Evolutionary conservation across 2,797 vertebrate genomes (phyloP).

Genomic region (Synaphobranchus kaupii): DNA sequence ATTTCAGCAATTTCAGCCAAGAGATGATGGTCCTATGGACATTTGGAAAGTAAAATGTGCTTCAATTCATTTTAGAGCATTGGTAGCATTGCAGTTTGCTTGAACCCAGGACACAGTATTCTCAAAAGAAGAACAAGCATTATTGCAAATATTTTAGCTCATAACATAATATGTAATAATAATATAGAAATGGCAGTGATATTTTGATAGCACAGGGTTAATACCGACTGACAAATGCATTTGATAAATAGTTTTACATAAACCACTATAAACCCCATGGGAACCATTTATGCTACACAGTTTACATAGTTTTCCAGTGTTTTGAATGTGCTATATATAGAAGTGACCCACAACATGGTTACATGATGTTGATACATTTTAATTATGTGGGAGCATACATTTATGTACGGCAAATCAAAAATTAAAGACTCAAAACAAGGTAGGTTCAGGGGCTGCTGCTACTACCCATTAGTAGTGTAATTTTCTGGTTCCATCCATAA

Average conservation of each 20-base stretch:
- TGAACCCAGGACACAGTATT: not conserved
- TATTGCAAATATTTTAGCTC: no score
- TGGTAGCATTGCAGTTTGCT: not conserved
- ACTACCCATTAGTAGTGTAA: not conserved
- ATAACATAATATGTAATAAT: no score
- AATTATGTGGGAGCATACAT: not conserved
- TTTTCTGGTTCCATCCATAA: not conserved
- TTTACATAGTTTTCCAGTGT: not conserved
- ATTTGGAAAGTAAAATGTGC: not conserved
- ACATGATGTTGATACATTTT: not conserved
- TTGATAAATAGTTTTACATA: no score
- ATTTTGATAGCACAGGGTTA: no score
- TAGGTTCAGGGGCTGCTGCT: no score
- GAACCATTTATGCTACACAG: no score
- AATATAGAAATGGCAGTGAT: no score
- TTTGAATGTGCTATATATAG: not conserved
- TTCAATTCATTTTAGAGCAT: not conserved
- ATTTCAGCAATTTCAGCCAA: not conserved
- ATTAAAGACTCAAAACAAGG: no score
- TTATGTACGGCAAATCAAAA: not conserved
- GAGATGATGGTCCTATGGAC: not conserved
- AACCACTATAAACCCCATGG: no score
- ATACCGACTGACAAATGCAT: no score
- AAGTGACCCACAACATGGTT: not conserved
- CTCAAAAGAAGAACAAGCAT: no score